Percentiles rank a stretch among this genome's conserved stretches.
phyloP scores from a whole-genome alignment of 2,888 invertebrate genomes.

The Polymixis flavicincta region DNA sequence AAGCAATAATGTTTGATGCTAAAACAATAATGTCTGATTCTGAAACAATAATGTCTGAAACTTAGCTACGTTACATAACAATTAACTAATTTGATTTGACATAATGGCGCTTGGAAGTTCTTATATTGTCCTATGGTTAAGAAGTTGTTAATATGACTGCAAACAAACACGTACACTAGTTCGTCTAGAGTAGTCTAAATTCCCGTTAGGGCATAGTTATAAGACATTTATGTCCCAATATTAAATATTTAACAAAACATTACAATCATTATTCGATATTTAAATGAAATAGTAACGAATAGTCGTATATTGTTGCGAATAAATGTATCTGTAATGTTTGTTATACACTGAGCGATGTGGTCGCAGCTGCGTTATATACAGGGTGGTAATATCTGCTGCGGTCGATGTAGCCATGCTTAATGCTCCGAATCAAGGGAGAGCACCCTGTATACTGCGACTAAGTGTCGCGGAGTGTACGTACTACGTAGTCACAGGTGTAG shows the following conservation, averaged over 20 bases:
- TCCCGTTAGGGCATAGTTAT: conserved; percentile 35
- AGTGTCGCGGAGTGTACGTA: conserved; percentile 22
- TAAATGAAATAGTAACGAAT: conserved; percentile 23
- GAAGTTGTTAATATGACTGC: conserved; percentile 15
- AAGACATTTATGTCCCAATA: conserved; percentile 38
- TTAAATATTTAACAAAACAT: conserved; percentile 22
- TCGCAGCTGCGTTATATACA: background rate
- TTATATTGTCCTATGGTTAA: conserved; percentile 17
- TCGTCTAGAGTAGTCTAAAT: conserved; percentile 38
- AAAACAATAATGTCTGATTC: conserved; percentile 12
- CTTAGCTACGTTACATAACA: conserved; percentile 15
- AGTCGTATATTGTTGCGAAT: conserved; percentile 22
- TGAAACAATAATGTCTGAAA: conserved; percentile 23
- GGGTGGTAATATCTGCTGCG: conserved; percentile 3
- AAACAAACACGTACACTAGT: conserved; percentile 3
- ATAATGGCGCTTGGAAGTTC: conserved; percentile 28
- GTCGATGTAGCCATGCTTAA: background rate
- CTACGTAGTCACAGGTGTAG: conserved; percentile 61
- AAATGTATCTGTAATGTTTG: conserved; percentile 39
- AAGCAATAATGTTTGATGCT: background rate
- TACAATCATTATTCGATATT: conserved; percentile 10
- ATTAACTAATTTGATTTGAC: conserved; percentile 41
- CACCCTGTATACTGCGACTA: background rate
- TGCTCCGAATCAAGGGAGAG: background rate
- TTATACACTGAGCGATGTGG: conserved; percentile 8